Evolutionary conservation across 2,113 vertebrate species (phyloP).

Genomic region (Varanus salvator): DNA sequence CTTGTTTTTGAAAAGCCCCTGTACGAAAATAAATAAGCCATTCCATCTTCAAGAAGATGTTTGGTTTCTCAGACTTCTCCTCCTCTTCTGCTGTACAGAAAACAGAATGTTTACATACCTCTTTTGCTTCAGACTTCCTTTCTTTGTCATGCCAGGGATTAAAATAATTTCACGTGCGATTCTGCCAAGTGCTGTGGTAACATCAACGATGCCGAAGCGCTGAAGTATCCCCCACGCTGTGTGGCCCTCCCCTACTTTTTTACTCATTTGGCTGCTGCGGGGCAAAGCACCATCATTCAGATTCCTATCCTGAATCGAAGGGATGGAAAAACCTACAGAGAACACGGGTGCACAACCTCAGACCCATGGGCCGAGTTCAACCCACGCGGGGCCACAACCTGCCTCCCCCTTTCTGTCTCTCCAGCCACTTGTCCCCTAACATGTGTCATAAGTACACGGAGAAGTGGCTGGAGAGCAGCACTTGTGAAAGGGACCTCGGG

Average conservation of each 20-base stretch:
- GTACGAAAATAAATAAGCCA: neutral
- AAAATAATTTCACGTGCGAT: neutral
- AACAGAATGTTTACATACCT: neutral
- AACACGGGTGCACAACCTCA: too few relatives aligned
- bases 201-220: constrained; percentile 28
- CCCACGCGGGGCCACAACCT: too few relatives aligned
- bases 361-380: too few relatives aligned
- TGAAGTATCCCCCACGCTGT: neutral
- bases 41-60: neutral
- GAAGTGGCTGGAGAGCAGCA: too few relatives aligned
- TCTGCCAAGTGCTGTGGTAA: constrained; percentile 44
- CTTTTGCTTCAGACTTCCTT: neutral
- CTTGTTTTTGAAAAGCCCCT: neutral
- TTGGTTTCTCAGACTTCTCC: constrained; percentile 2
- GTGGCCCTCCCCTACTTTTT: too few relatives aligned
- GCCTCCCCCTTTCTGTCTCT: too few relatives aligned
- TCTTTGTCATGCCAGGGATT: neutral
- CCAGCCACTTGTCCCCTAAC: too few relatives aligned
- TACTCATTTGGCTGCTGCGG: neutral
- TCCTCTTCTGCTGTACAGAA: constrained; percentile 8
- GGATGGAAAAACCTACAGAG: constrained; percentile 11
- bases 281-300: neutral
- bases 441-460: too few relatives aligned
- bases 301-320: neutral
- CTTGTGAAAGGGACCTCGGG: too few relatives aligned